Conservation (phyloP, 2,797 vertebrate species). For the Pipistrellus nathusii region DNA sequence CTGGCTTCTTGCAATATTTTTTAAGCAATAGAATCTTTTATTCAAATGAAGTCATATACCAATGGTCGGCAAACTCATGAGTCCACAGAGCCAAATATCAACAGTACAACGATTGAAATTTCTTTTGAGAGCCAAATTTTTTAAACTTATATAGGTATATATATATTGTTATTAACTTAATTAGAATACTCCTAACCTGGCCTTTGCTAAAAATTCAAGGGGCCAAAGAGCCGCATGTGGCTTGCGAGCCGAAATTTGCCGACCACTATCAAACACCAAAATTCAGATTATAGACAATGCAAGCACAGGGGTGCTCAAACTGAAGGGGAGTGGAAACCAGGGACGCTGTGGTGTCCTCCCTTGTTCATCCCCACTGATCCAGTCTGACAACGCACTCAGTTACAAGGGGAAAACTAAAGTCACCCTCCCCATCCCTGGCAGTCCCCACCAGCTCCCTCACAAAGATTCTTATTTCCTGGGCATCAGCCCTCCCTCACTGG, state of each 20-base stretch:
- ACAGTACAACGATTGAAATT: no score
- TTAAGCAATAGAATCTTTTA: background rate
- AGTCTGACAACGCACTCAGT: background rate
- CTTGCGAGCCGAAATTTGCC: no score
- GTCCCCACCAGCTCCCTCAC: background rate
- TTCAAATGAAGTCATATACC: background rate
- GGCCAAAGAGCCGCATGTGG: no score
- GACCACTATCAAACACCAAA: background rate
- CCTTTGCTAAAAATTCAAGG: no score
- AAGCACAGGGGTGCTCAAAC: background rate
- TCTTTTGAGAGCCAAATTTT: no score
- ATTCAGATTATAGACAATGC: background rate
- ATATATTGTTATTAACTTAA: no score
- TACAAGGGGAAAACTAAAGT: background rate
- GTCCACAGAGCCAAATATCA: no score
- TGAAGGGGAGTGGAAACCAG: background rate
- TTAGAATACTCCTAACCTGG: no score
- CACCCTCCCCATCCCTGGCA: background rate
- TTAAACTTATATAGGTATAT: no score
- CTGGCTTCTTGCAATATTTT: background rate
- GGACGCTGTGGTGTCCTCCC: fast-evolving
- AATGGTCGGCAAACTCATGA: no score
- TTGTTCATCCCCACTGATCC: no score
- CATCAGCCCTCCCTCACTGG: background rate
- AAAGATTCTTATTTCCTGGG: background rate